These are phyloP conservation scores for Gobiocypris rarus DNA, from an alignment of 2,113 vertebrate genomes.

Conservation along the genomic window DNA sequence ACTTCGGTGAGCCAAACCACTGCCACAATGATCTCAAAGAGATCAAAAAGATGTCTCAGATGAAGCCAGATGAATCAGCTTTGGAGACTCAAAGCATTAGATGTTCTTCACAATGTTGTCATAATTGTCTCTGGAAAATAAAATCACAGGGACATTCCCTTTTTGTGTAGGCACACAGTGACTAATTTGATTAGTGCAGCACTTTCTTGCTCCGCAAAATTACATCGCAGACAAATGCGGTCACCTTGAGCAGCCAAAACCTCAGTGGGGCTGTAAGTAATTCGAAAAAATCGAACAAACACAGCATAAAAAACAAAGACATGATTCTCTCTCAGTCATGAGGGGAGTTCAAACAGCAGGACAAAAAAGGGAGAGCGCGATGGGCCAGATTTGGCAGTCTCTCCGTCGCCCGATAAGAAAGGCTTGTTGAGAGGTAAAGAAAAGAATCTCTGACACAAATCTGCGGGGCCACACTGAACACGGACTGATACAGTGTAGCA, in stretches of 20 bases:
- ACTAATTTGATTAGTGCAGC: constrained; percentile 39
- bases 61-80: constrained; percentile 32
- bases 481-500: constrained; percentile 66
- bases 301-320: constrained; percentile 59
- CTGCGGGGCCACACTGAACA: constrained; percentile 75
- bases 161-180: constrained; percentile 6
- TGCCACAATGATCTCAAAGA: constrained; percentile 27
- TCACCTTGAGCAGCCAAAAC: constrained; percentile 40
- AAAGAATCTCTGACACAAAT: constrained; percentile 72
- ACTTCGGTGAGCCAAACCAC: constrained; percentile 20
- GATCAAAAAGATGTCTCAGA: constrained; percentile 38
- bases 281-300: constrained; percentile 26
- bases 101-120: background rate
- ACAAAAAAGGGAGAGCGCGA: constrained; percentile 65
- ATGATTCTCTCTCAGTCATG: constrained; percentile 61
- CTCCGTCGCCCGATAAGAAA: constrained; percentile 70
- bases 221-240: constrained; percentile 23
- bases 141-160: constrained; percentile 37
- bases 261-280: constrained; percentile 27
- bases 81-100: constrained; percentile 25
- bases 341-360: constrained; percentile 68
- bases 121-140: constrained; percentile 16
- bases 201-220: constrained; percentile 13
- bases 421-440: constrained; percentile 78
- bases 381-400: constrained; percentile 66